Conservation (phyloP, 2,113 vertebrate species). For the Pseudois nayaur region DNA sequence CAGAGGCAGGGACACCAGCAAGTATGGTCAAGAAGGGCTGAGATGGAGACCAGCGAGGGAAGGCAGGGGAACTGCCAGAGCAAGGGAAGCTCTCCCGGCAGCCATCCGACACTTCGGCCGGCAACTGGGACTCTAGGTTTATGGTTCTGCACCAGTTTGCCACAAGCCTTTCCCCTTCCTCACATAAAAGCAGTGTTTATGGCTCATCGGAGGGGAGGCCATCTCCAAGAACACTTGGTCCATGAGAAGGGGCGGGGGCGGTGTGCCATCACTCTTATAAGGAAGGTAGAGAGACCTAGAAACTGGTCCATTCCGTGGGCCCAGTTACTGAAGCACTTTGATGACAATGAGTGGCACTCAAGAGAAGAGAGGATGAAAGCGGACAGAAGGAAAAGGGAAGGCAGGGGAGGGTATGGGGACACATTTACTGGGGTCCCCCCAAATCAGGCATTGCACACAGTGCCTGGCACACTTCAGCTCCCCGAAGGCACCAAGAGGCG, state of each 20-base stretch:
- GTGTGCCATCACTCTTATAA: slow-evolving; percentile 61
- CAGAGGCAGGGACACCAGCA: not conserved
- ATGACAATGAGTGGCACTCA: not conserved
- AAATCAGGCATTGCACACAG: not conserved
- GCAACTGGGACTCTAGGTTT: slow-evolving; percentile 64
- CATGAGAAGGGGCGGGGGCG: slow-evolving; percentile 41
- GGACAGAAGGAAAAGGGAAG: not conserved
- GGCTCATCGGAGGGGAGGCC: slow-evolving; percentile 66
- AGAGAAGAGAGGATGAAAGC: not conserved
- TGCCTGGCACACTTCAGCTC: not conserved
- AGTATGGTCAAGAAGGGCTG: not conserved
- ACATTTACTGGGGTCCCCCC: accelerated
- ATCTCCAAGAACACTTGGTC: slow-evolving; percentile 61
- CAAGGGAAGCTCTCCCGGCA: slow-evolving; percentile 62
- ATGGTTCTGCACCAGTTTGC: slow-evolving; percentile 60
- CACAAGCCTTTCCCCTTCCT: slow-evolving; percentile 68
- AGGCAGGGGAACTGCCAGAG: not conserved
- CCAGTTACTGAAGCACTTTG: not conserved
- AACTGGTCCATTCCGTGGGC: not conserved
- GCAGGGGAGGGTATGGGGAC: too few species aligned
- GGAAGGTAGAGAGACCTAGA: slow-evolving; percentile 66
- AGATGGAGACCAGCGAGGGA: not conserved
- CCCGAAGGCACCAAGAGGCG: not conserved
- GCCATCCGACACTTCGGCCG: slow-evolving; percentile 42
- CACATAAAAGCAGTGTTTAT: slow-evolving; percentile 44